Evolutionary conservation across 1,140 invertebrate genomes (phyloP), one percentile per base, ranked within the genome.

Genomic region (Drosophila melanica): DNA sequence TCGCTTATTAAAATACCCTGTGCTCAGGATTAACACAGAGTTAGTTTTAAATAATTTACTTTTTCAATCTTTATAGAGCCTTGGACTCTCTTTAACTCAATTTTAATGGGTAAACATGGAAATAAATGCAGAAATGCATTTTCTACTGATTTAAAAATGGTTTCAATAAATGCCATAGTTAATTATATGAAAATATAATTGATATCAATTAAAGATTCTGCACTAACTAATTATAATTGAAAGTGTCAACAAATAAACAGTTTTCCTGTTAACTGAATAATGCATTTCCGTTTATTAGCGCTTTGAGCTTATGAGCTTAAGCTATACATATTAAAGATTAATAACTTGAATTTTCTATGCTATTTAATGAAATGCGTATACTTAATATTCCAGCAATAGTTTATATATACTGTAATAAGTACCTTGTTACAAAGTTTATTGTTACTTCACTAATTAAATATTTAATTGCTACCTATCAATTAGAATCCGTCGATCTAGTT

Each of bases 141-240:
- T 51, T n/a, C 30, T 58, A 59, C 33, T 53, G 10, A 23, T 33
- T 18, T 14, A 53, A 16, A 47, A 66, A 67, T 39, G 45, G 54
- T 67, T 39, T 67, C 54, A 47, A 72, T 67, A 41, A 71, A 59
- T 67, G 69, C 50, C 69, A 67, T 45, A 58, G 35, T 66, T 58
- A 72, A 72, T 72, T 45, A 59, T 48, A 47, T 50, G 27, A 50
- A 57, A 65, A 54, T 27, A 27, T 50, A 67, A 72, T 67, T 72
- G 39, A 45, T 47, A 59, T 20, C 63, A 53, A 59, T 47, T 67
- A 58, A 66, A 66, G 27, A 41, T n/a, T 14, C 23, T 53, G 18
- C 57, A 55, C n/a, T n/a, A 71, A 62, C 55, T 69, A 69, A 74
- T 53, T 45, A 54, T 55, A 1, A 2, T 33, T 42, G 18, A 42